Percentiles rank a stretch among this genome's conserved stretches.
phyloP scores from a whole-genome alignment of 2,797 vertebrate species.

The Parauchenoglanis ngamensis region DNA sequence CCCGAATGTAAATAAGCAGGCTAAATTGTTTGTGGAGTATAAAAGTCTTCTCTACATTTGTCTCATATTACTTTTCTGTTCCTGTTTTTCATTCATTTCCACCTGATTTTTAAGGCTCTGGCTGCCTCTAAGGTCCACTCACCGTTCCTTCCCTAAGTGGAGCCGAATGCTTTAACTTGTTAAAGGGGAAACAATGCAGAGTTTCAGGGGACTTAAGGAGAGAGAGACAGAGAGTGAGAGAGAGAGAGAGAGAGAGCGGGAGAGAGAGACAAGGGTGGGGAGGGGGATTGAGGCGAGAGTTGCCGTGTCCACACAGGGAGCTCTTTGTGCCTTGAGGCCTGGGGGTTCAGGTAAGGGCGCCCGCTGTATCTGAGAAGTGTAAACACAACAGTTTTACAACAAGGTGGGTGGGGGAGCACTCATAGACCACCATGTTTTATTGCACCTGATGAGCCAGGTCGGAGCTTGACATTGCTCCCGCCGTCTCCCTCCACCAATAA shows the following conservation, averaged over 20 bases:
- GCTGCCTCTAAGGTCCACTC: conserved; percentile 10
- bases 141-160: conserved; percentile 1
- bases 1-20: background rate
- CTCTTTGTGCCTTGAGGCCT: conserved; percentile 60
- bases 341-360: conserved; percentile 61
- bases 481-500: conserved; percentile 20
- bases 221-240: conserved; percentile 18
- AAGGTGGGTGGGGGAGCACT: conserved; percentile 41
- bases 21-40: background rate
- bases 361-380: conserved; percentile 52
- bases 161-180: conserved; percentile 28
- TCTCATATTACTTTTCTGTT: background rate
- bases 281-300: conserved; percentile 31
- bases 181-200: conserved; percentile 51
- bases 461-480: conserved; percentile 19
- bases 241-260: conserved; percentile 15
- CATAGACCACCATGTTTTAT: conserved; percentile 50
- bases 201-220: conserved; percentile 50
- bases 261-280: conserved; percentile 32
- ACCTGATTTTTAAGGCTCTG: background rate
- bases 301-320: conserved; percentile 54
- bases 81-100: background rate
- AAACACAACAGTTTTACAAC: conserved; percentile 59
- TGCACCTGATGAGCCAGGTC: conserved; percentile 48
- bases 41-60: background rate